Evolutionary conservation across 35 echinoderm and acorn worm species (phyloP).

Genomic region (Lytechinus variegatus): DNA sequence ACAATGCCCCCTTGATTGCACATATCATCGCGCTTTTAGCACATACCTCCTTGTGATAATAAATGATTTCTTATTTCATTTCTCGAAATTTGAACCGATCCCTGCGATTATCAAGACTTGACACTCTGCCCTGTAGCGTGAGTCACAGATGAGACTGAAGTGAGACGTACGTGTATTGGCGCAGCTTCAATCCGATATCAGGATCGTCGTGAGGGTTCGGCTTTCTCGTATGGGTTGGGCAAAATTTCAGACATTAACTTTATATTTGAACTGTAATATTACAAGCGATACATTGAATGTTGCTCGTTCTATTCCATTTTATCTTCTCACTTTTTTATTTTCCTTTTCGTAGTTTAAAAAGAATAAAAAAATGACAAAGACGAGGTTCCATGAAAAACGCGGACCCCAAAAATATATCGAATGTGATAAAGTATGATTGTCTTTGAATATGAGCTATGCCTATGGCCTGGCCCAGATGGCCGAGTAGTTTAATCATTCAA

Average conservation of each 20-base stretch:
- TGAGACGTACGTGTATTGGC: background rate
- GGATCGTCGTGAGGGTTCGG: background rate
- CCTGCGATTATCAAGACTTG: background rate
- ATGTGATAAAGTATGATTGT: too few relatives aligned
- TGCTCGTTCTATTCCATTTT: too few relatives aligned
- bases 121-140: background rate
- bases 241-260: background rate
- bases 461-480: too few relatives aligned
- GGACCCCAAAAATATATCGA: too few relatives aligned
- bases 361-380: too few relatives aligned
- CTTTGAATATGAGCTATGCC: too few relatives aligned
- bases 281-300: too few relatives aligned
- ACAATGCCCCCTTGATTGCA: conserved; percentile 24
- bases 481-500: too few relatives aligned
- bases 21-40: conserved; percentile 39
- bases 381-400: too few relatives aligned
- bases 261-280: too few relatives aligned
- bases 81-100: conserved; percentile 25
- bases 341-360: too few relatives aligned
- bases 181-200: background rate
- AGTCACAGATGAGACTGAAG: background rate
- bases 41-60: conserved; percentile 32
- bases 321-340: too few relatives aligned
- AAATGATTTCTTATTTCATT: conserved; percentile 48
- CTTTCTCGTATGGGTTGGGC: conserved; percentile 3